Evolutionary conservation across 2,113 vertebrate genomes (phyloP).

Genomic region (Sapajus apella): DNA sequence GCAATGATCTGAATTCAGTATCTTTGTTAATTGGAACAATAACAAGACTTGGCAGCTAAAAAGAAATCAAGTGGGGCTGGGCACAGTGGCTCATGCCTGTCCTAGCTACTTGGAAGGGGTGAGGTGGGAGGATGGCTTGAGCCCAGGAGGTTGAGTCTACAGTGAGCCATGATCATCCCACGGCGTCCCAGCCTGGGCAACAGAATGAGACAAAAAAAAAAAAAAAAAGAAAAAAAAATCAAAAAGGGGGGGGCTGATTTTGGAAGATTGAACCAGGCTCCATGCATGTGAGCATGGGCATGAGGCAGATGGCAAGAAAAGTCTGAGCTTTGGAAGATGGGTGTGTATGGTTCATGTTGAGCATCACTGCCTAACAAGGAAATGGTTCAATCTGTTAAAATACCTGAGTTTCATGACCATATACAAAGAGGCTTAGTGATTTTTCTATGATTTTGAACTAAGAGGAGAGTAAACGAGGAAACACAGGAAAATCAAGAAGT

Average conservation of each 20-base stretch:
- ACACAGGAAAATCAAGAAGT: not conserved
- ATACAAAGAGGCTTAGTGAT: not conserved
- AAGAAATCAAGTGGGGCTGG: not conserved
- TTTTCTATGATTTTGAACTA: not conserved
- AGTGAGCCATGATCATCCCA: no score
- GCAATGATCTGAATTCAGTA: not conserved
- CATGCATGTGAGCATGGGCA: not conserved
- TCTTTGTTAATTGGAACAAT: not conserved
- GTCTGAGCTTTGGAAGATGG: not conserved
- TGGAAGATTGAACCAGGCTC: not conserved
- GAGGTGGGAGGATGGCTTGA: no score
- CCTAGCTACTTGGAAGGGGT: no score
- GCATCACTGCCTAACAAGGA: not conserved
- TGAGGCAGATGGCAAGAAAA: not conserved
- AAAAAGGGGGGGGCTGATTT: not conserved
- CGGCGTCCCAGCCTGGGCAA: no score
- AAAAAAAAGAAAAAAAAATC: no score
- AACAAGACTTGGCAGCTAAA: not conserved
- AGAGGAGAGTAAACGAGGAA: not conserved
- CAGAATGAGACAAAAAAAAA: no score
- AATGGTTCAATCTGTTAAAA: not conserved
- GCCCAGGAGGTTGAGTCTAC: no score
- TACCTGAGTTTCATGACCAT: not conserved
- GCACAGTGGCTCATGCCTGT: no score
- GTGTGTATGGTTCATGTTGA: not conserved